These are phyloP conservation scores for Alosa alosa DNA, from an alignment of 2,113 vertebrate species.

Conservation along the genomic window DNA sequence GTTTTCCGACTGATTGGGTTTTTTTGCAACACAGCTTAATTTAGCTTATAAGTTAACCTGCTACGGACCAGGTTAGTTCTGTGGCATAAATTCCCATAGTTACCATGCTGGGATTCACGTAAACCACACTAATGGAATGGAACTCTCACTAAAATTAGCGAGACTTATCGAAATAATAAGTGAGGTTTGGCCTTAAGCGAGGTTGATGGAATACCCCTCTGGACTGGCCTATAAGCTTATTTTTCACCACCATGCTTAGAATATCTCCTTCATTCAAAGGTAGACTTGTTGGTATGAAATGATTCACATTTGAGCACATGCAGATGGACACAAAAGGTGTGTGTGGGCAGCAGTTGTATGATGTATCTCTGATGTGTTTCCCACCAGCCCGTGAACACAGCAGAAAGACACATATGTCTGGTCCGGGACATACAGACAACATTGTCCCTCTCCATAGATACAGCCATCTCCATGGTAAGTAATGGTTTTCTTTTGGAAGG, in stretches of 20 bases:
- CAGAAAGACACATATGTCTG: conserved; percentile 86
- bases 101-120: too few species aligned
- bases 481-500: background rate
- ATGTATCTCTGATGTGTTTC: background rate
- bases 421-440: conserved; percentile 83
- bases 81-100: too few species aligned
- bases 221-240: background rate
- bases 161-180: too few species aligned
- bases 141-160: too few species aligned
- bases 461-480: conserved; percentile 86
- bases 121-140: too few species aligned
- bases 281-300: background rate
- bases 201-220: background rate
- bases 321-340: background rate
- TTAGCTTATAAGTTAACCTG: too few species aligned
- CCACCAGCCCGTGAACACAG: conserved; percentile 79
- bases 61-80: too few species aligned
- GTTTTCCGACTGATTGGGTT: too few species aligned
- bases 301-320: too few species aligned
- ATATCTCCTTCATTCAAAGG: too few species aligned
- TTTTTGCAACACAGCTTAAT: too few species aligned
- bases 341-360: background rate
- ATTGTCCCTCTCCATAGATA: conserved; percentile 81
- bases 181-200: too few species aligned
- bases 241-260: background rate